phyloP scores from a whole-genome alignment of 2,888 invertebrate species.

The Calephelis perditalis region DNA sequence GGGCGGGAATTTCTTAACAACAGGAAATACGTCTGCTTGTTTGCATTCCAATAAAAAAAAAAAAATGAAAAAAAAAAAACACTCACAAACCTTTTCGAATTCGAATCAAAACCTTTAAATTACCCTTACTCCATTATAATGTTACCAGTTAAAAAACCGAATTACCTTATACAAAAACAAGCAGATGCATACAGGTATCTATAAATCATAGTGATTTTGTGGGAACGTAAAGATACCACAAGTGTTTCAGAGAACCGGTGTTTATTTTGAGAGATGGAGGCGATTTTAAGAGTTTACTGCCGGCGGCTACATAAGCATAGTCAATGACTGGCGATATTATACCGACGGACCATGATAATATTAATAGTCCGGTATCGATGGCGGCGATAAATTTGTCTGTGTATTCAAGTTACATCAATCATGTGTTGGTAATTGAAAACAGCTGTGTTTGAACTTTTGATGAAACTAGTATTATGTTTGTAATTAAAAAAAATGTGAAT shows the following conservation, averaged over 20 bases:
- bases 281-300: constrained; percentile 50
- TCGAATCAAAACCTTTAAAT: too few species aligned
- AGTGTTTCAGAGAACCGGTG: constrained; percentile 54
- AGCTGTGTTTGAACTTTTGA: constrained; percentile 49
- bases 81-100: too few species aligned
- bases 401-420: constrained; percentile 61
- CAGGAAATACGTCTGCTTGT: too few species aligned
- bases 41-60: too few species aligned
- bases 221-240: constrained; percentile 47
- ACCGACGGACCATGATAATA: constrained; percentile 51
- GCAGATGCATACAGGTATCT: constrained; percentile 48
- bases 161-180: constrained; percentile 23
- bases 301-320: constrained; percentile 48
- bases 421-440: constrained; percentile 62
- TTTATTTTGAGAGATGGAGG: constrained; percentile 67
- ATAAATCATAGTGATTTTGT: constrained; percentile 59
- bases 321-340: constrained; percentile 63
- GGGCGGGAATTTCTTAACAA: too few species aligned
- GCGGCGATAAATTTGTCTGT: constrained; percentile 63
- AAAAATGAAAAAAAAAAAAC: too few species aligned
- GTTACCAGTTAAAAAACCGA: background rate
- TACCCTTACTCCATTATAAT: too few species aligned
- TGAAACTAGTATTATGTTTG: background rate
- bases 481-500: too few species aligned
- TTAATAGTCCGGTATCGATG: constrained; percentile 64